Evolutionary conservation across 2,797 vertebrate genomes (phyloP), one percentile per base, ranked within the genome.

Genomic region (Carcharodon carcharias): DNA sequence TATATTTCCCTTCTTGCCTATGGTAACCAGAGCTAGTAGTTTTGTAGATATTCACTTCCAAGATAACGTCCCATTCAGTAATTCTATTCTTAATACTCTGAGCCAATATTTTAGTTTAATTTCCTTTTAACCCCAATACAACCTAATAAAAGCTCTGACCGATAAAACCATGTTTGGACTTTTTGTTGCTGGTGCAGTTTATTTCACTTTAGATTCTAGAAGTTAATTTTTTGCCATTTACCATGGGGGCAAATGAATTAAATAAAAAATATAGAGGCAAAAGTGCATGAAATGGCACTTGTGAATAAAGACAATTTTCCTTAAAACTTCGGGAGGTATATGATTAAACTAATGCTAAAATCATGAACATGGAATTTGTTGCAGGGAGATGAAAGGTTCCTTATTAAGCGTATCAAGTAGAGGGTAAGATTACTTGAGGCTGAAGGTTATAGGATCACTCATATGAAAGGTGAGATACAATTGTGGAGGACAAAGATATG

Each of bases 121-220:
- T 98, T 98, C 97, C 98, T 98, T 98, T 97, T 97, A 97, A 97
- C 98, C 98, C 97, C 97, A 97, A 97, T 97, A 98, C 98, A 98
- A 98, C 97, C 96, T 98, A 99, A 99, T 99, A 99, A 99, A 95
- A 98, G 97, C 98, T 98, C 97, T 98, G 97, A 98, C 97, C 98
- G 80, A 97, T 98, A 97, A 77, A 6, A 28, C 8, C 26, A 96
- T 96, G 73, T 97, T 96, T 96, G 96, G 80, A 96, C 96, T 54
- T 28, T 95, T 69, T 95, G 63, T 65, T 94, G n/a, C 14, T 71
- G 94, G 12, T 61, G 56, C 28, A 63, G 56, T 92, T 92, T 71
- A 35, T 45, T 65, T 93, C 40, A 40, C 50, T 95, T 95, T 50
- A 40, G 21, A 95, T 95, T 21, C 14, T 56, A 9, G 67, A 1